phyloP scores from a whole-genome alignment of 53 echinoderm and acorn worm genomes.

The Crossaster papposus region DNA sequence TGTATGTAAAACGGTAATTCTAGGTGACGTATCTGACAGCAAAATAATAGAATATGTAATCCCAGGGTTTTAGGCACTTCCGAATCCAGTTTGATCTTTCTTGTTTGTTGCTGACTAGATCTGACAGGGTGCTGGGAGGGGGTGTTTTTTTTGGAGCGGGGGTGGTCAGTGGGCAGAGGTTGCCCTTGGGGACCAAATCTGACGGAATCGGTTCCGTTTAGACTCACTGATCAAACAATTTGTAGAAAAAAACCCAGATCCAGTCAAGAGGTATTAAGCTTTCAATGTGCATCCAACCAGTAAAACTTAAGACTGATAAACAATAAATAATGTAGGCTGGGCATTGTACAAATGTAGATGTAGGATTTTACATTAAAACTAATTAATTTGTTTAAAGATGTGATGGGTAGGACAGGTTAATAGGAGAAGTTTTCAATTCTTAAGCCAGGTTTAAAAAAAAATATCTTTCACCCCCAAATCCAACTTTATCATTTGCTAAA shows the following conservation, averaged over 20 bases:
- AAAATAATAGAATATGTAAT: neutral
- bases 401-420: too few species aligned
- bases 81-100: neutral
- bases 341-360: too few species aligned
- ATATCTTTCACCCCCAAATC: too few species aligned
- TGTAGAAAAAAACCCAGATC: neutral
- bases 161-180: neutral
- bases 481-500: too few species aligned
- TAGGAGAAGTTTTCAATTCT: too few species aligned
- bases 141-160: too few species aligned
- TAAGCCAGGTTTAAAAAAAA: too few species aligned
- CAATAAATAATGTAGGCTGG: too few species aligned
- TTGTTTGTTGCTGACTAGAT: neutral
- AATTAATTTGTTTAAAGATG: too few species aligned
- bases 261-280: neutral
- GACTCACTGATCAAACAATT: neutral
- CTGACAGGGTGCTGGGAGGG: neutral
- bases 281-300: neutral
- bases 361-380: too few species aligned
- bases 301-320: too few species aligned
- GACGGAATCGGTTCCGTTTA: neutral
- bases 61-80: constrained; percentile 18
- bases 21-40: neutral
- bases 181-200: neutral
- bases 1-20: constrained; percentile 38